Base-by-base conservation (phyloP, 2,797 vertebrate genomes). In the Gadopsis bispinosus region DNA sequence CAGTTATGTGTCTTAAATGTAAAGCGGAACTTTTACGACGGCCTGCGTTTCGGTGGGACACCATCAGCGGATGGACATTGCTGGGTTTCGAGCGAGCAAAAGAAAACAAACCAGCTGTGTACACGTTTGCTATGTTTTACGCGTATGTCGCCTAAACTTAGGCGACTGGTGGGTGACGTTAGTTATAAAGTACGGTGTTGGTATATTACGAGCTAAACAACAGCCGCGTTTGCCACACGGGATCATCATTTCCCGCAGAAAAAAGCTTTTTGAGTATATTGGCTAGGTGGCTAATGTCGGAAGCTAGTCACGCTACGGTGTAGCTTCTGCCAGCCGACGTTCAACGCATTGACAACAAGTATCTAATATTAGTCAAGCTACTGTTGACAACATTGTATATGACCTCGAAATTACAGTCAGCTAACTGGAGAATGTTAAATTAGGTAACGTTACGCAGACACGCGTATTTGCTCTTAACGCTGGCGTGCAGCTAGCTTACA, bases 51-150 rank as follows among this genome's bases (percentile, higher is more conserved):
- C 69, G 19, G 3, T 14, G 2, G 63, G 81, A 19, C 5, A 0
- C 0, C 3, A 43, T 53, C 2, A 50, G 4, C 16, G 26, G 53
- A 62, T 63, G 86, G 63, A 88, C 77, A 58, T 54, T 12, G 13
- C 55, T 65, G 37, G 20, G 17, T 71, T 10, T 26, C 10, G 14
- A 67, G 45, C 33, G 14, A 67, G 45, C 33, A 70, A 78, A 85
- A 64, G 82, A 90, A 77, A 84, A 64, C 77, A 84, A 78, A 54
- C 41, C 33, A 69, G 16, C 20, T 7, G 5, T 41, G 7, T 20
- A 0, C 4, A 4, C 26, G 22, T 10, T 60, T 29, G 11, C 62
- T 62, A 0, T 11, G 19, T 5, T 41, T 35, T 1, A 4, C 1
- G 1, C 35, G 31, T 1, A 4, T 3, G 2, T 29, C 29, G 17